Percentiles rank a stretch among this genome's conserved stretches.
Evolutionary conservation across 2,113 vertebrate species (phyloP).

Genomic region (Festucalex cinctus): DNA sequence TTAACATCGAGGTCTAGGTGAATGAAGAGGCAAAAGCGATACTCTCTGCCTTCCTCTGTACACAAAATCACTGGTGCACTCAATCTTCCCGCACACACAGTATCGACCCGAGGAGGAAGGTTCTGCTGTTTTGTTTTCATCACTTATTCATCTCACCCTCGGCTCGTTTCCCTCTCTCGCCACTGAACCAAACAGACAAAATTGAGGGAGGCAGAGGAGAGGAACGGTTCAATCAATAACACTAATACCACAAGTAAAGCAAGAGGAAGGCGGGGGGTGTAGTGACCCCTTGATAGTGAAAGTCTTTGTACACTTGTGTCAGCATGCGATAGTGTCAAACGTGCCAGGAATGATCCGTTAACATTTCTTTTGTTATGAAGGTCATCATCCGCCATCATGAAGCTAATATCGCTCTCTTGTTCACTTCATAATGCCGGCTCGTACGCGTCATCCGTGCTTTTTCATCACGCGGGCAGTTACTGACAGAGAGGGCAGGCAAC

Average conservation of each 20-base stretch:
- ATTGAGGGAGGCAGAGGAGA: conserved; percentile 74
- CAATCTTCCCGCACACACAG: conserved; percentile 45
- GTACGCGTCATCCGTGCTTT: conserved; percentile 7
- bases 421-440: conserved; percentile 10
- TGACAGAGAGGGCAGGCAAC: conserved; percentile 43
- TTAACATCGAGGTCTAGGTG: conserved; percentile 55
- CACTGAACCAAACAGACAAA: conserved; percentile 70
- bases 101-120: conserved; percentile 65
- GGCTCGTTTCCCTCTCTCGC: conserved; percentile 49
- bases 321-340: conserved; percentile 13
- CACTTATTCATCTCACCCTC: conserved; percentile 75
- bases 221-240: conserved; percentile 79
- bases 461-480: conserved; percentile 31
- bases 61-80: conserved; percentile 43
- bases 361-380: conserved; percentile 26
- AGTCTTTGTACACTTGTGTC: background rate
- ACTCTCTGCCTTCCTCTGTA: conserved; percentile 51
- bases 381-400: conserved; percentile 12
- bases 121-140: conserved; percentile 79
- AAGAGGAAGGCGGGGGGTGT: conserved; percentile 22
- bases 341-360: conserved; percentile 14
- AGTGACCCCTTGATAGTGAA: conserved; percentile 10
- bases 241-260: conserved; percentile 61
- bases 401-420: background rate
- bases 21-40: conserved; percentile 59